phyloP scores from a whole-genome alignment of 2,113 vertebrate species.

The Raja brachyura region DNA sequence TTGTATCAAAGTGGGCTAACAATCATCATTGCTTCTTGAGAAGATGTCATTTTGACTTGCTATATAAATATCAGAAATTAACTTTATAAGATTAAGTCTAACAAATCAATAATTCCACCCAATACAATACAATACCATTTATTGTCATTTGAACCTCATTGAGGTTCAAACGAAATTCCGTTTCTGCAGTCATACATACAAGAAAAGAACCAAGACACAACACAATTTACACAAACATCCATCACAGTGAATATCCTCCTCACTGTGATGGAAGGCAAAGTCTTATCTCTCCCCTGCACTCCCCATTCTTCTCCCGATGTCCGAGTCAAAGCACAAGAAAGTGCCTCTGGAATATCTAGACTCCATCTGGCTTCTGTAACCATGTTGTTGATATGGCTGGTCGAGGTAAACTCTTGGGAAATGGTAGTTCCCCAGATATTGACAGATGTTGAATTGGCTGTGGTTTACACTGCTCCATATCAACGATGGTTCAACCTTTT shows the following conservation, averaged over 20 bases:
- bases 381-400: not conserved
- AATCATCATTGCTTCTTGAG: not conserved
- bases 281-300: no score
- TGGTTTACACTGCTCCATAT: not conserved
- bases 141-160: no score
- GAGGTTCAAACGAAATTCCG: no score
- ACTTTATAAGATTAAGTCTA: not conserved
- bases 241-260: no score
- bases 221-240: no score
- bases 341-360: not conserved
- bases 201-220: no score
- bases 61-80: not conserved
- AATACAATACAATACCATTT: no score
- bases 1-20: not conserved
- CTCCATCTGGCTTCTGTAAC: not conserved
- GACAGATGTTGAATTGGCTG: not conserved
- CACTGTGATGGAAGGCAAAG: no score
- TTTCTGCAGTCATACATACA: no score
- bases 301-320: no score
- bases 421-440: not conserved
- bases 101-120: no score
- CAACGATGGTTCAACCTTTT: not conserved
- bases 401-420: not conserved
- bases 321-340: no score
- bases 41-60: not conserved